Conservation (phyloP, 2,113 vertebrate genomes). For the Catagonus wagneri region DNA sequence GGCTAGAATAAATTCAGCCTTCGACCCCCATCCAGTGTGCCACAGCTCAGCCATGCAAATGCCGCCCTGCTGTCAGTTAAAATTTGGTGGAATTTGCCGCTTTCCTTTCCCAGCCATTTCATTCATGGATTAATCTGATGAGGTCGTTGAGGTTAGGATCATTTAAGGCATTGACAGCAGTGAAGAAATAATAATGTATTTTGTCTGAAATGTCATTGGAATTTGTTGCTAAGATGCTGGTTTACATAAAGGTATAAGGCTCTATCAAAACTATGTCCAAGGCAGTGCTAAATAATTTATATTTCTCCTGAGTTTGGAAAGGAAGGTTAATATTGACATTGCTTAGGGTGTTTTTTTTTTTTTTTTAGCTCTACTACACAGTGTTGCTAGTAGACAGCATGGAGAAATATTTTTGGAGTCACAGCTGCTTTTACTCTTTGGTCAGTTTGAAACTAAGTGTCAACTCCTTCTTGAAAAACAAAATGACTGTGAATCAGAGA, state of each 20-base stretch:
- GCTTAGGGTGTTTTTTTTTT: not conserved
- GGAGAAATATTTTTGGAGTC: constrained; percentile 35
- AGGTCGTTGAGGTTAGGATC: not conserved
- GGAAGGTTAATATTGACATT: not conserved
- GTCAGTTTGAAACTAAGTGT: constrained; percentile 33
- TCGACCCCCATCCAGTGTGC: not conserved
- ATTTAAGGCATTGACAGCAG: not conserved
- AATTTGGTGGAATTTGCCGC: not conserved
- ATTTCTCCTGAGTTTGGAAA: not conserved
- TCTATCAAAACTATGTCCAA: not conserved
- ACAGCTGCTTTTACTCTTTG: constrained; percentile 47
- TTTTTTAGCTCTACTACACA: not conserved
- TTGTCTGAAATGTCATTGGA: not conserved
- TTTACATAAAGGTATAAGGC: not conserved
- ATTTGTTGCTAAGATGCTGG: not conserved
- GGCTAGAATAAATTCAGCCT: not conserved
- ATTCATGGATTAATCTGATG: not conserved
- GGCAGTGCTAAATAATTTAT: not conserved
- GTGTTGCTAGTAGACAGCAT: not conserved
- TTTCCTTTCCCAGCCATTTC: constrained; percentile 36
- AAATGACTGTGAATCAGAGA: not conserved
- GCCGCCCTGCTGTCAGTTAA: not conserved
- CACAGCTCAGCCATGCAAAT: not conserved
- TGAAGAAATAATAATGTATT: not conserved
- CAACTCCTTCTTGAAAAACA: not conserved